Base-by-base conservation (phyloP, 1,140 invertebrate species). In the Solen grandis region DNA sequence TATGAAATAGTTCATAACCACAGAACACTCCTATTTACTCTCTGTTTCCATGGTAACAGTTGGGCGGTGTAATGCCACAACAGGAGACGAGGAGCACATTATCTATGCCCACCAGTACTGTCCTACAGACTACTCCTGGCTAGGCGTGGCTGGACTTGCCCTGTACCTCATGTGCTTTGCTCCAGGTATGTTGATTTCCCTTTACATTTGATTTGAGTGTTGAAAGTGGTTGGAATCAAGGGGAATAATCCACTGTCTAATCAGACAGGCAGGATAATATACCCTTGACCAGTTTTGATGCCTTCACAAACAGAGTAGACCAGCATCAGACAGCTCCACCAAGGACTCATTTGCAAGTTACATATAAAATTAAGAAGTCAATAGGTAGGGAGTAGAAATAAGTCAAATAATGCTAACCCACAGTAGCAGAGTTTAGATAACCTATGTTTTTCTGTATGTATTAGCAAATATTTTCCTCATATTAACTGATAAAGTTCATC, bases 131-230 rank as follows among this genome's bases (percentile, higher is more conserved):
- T 94, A 93, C 77, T 88, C 92, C 0, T 94, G 93, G 93, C 89
- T 94, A 78, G 91, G 91, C 13, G 88, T 94, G 8, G 33, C 92
- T 4, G 94, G 93, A 4, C 84, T 94, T 2, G 85, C 89, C 5
- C 19, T 93, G 0, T 94, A 94, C 78, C 87, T 94, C 16, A 89
- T 94, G 83, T 94, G 92, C 80, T 94, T 94, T 90, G 93, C 93
- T 35, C 93, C 93, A 83, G 94, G 93, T 93, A 84, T 60, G 83
- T 77, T n/a, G n/a, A n/a, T n/a, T 46, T 33, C 4, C 16, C 31
- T 13, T 14, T 25, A 14, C n/a, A n/a, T n/a, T n/a, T n/a, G n/a
- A n/a, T n/a, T n/a, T n/a, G n/a, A n/a, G n/a, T n/a, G n/a, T n/a
- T n/a, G n/a, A n/a, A n/a, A n/a, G n/a, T n/a, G n/a, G n/a, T n/a